phyloP scores from a whole-genome alignment of 2,888 invertebrate genomes.

The Baccha elongata region DNA sequence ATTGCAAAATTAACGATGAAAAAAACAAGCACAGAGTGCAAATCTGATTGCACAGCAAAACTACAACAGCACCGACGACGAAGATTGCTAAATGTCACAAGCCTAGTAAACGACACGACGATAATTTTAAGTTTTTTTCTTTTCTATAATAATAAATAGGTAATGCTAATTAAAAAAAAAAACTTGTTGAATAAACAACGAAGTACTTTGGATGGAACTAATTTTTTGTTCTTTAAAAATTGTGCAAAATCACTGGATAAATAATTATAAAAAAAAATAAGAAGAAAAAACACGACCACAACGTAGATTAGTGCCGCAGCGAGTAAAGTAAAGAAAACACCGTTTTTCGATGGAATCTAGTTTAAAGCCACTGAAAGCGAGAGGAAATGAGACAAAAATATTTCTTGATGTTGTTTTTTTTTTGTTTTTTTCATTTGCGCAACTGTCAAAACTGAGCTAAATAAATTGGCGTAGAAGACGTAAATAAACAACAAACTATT shows the following conservation, averaged over 20 bases:
- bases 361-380: slow-evolving; percentile 32
- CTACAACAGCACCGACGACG: slow-evolving; percentile 13
- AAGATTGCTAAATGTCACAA: slow-evolving; percentile 51
- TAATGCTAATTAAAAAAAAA: slow-evolving; percentile 35
- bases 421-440: slow-evolving; percentile 28
- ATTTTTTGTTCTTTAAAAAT: slow-evolving; percentile 4
- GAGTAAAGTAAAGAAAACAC: background rate
- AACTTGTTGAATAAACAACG: slow-evolving; percentile 28
- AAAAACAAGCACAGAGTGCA: slow-evolving; percentile 17
- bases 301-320: slow-evolving; percentile 41
- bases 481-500: background rate
- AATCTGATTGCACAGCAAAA: slow-evolving; percentile 4
- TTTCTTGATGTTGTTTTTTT: slow-evolving; percentile 23
- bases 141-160: slow-evolving; percentile 16
- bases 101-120: slow-evolving; percentile 23
- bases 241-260: slow-evolving; percentile 12
- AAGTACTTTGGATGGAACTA: slow-evolving; percentile 18
- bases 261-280: slow-evolving; percentile 27
- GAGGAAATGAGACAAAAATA: slow-evolving; percentile 60
- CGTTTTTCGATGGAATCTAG: slow-evolving; percentile 53
- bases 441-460: slow-evolving; percentile 54
- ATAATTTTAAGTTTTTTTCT: slow-evolving; percentile 8
- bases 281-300: slow-evolving; percentile 44
- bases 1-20: slow-evolving; percentile 23
- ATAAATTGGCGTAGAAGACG: slow-evolving; percentile 33